A percentile compares a stretch with the other conserved stretches of the same genome.
phyloP scores from a whole-genome alignment of 2,888 invertebrate genomes.

The Drosophila rellima region DNA sequence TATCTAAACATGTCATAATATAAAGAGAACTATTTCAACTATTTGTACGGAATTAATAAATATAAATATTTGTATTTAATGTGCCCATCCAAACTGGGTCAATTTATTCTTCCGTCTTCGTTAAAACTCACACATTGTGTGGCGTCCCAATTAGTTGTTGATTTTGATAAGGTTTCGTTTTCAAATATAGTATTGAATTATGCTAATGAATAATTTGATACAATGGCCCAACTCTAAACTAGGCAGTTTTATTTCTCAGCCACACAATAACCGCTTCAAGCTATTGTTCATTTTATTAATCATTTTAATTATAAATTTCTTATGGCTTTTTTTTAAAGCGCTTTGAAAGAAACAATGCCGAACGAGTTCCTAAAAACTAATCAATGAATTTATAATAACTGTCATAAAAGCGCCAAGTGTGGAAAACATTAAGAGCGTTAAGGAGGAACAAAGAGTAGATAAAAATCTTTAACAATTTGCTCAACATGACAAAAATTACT shows the following conservation, averaged over 20 bases:
- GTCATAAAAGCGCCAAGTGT: constrained; percentile 72
- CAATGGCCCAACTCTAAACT: constrained; percentile 5
- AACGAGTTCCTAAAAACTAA: constrained; percentile 54
- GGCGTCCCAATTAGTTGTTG: constrained; percentile 27
- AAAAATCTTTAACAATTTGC: constrained; percentile 49
- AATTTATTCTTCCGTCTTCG: constrained; percentile 18
- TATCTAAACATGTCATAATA: neutral
- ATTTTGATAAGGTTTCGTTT: constrained; percentile 19
- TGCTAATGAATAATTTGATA: constrained; percentile 26
- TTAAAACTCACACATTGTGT: constrained; percentile 10
- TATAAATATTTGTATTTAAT: neutral
- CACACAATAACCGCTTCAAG: constrained; percentile 3
- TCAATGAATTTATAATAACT: constrained; percentile 76
- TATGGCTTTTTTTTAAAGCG: constrained; percentile 3
- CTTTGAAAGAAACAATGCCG: constrained; percentile 28
- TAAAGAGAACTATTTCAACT: neutral
- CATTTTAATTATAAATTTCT: constrained; percentile 54
- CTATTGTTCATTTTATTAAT: constrained; percentile 27
- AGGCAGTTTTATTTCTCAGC: constrained; percentile 18
- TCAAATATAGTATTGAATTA: constrained; percentile 16
- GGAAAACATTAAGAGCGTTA: constrained; percentile 69
- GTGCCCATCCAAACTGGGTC: constrained; percentile 5
- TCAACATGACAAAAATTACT: constrained; percentile 15
- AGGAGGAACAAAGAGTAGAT: constrained; percentile 38
- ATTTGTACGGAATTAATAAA: neutral